A percentile compares a stretch with the other conserved stretches of the same genome.
Conservation (phyloP, 2,113 vertebrate species). For the Cochlearius cochlearius region DNA sequence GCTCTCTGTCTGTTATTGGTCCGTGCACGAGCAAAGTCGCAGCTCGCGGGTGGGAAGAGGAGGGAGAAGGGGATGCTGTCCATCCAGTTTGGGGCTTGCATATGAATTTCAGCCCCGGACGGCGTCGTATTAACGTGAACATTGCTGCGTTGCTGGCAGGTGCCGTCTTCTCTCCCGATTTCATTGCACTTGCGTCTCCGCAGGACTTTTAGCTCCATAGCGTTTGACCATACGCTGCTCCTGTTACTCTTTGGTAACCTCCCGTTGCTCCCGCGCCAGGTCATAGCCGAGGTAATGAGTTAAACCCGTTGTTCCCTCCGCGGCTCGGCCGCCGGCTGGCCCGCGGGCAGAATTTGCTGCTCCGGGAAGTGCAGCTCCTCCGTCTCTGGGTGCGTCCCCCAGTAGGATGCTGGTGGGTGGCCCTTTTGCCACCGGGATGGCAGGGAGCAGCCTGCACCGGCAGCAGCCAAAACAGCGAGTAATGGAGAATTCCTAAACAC, state of each 20-base stretch:
- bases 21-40: not conserved
- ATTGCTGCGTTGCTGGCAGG: not conserved
- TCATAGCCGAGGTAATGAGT: fast-evolving
- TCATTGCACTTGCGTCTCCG: not conserved
- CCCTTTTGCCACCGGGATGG: not conserved
- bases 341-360: fast-evolving
- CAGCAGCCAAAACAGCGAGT: not conserved
- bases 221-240: not conserved
- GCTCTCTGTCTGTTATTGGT: not conserved
- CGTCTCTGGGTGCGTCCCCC: not conserved
- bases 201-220: not conserved
- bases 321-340: not conserved
- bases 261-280: not conserved
- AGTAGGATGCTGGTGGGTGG: fast-evolving
- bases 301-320: not conserved
- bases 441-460: not conserved
- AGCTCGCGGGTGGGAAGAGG: not conserved
- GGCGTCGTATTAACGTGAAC: not conserved
- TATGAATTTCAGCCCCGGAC: not conserved
- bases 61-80: not conserved
- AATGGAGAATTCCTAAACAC: not conserved
- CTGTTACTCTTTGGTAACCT: not conserved
- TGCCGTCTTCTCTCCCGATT: not conserved
- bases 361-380: not conserved
- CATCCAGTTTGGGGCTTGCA: not conserved